phyloP scores from a whole-genome alignment of 2,113 vertebrate species.

The Mohoua ochrocephala region DNA sequence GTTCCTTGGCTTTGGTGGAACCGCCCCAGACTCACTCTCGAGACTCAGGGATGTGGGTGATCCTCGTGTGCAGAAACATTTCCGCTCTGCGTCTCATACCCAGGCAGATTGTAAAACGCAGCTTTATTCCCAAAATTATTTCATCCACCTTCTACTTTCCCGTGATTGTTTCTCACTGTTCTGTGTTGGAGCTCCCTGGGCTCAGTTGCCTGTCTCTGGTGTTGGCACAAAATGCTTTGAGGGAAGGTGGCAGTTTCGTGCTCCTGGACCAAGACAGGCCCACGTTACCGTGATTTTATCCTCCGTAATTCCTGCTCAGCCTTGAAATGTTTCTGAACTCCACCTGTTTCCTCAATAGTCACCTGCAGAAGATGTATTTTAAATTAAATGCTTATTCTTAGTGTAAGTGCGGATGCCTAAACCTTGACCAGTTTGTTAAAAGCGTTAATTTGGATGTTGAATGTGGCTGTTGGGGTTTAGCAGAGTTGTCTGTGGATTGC shows the following conservation, averaged over 20 bases:
- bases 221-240: not conserved
- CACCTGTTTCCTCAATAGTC: not conserved
- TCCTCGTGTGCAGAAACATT: not conserved
- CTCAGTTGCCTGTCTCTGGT: not conserved
- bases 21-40: not conserved
- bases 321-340: not conserved
- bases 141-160: not conserved
- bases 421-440: not conserved
- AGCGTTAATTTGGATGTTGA: not conserved
- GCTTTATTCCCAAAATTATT: not conserved
- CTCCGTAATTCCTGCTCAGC: not conserved
- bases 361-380: not conserved
- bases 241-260: not conserved
- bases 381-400: not conserved
- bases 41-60: not conserved
- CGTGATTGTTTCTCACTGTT: not conserved
- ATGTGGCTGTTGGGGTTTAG: rapidly evolving
- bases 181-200: not conserved
- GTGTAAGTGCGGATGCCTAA: not conserved
- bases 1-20: not conserved
- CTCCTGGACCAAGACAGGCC: not conserved
- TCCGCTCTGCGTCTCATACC: not conserved
- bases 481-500: not conserved
- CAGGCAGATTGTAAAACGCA: not conserved
- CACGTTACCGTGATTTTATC: not conserved